Conservation (phyloP, 2,113 vertebrate genomes). For the Cyprinus carpio region DNA sequence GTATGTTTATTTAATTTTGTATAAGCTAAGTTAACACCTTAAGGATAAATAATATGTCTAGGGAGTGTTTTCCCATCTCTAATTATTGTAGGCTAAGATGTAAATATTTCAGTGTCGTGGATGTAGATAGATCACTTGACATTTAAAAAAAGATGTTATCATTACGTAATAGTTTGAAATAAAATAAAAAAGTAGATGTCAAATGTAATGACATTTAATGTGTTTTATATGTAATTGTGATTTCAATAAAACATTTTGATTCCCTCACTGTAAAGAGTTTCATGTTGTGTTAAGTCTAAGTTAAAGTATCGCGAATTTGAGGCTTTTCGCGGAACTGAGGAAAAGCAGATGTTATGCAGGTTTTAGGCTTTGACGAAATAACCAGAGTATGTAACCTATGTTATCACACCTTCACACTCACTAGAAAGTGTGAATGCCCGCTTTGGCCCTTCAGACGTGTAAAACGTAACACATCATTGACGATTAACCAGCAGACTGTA, state of each 20-base stretch:
- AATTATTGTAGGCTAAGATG: slow-evolving; percentile 45
- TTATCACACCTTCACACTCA: not conserved
- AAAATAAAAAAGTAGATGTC: slow-evolving; percentile 3
- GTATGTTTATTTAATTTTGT: slow-evolving; percentile 48
- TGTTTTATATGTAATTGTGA: slow-evolving; percentile 22
- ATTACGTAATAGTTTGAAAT: slow-evolving; percentile 6
- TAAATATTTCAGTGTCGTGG: slow-evolving; percentile 57
- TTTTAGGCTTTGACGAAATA: slow-evolving; percentile 15
- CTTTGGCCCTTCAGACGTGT: not conserved
- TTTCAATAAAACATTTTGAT: slow-evolving; percentile 21
- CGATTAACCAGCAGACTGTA: not conserved
- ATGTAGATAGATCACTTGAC: slow-evolving; percentile 44
- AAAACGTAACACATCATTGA: slow-evolving; percentile 23
- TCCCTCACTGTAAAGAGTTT: not conserved
- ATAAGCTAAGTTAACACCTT: slow-evolving; percentile 47
- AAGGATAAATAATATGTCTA: slow-evolving; percentile 39
- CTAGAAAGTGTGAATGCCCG: slow-evolving; percentile 37
- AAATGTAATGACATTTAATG: not conserved
- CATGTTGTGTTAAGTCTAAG: not conserved
- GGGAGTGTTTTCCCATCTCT: slow-evolving; percentile 30
- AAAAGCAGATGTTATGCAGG: not conserved
- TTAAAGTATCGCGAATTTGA: not conserved
- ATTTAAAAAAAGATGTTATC: not conserved
- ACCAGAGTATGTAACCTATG: not conserved
- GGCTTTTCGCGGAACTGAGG: not conserved